Evolutionary conservation across 2,797 vertebrate genomes (phyloP), one percentile per base, ranked within the genome.

Genomic region (Buphagus erythrorhynchus): DNA sequence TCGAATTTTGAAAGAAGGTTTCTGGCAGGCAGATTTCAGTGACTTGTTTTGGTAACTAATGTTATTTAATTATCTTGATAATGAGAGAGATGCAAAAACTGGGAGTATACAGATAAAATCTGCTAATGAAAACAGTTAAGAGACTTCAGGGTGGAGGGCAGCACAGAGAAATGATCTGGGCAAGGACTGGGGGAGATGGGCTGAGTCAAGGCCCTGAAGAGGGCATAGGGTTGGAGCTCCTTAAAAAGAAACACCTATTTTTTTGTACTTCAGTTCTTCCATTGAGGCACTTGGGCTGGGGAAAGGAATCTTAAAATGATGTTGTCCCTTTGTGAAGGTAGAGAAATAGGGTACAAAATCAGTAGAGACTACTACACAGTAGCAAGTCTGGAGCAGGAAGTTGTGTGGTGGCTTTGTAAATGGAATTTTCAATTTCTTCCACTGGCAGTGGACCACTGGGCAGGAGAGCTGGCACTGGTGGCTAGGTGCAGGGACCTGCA

Each of bases 181-280:
- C 0, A 0, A 87, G 36, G 46, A 29, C n/a, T 2, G 5, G 36
- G 33, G 14, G 40, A 11, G 38, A 6, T 5, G 24, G 5, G 24
- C 72, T 45, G 45, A 55, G 62, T 57, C 43, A 16, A 9, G 28
- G 48, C 11, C 20, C 25, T 15, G 35, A 77, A 21, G 42, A 22
- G 20, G 20, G 10, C 7, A 3, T 0, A 0, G 20, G 22, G 13
- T 24, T 65, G 31, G 40, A 73, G 35, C 5, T n/a, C 45, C 2
- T 1, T 20, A 18, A 21, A 0, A 5, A 54, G 35, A 57, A 43
- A 5, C 17, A 14, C 3, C 48, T 26, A 0, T 9, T 9, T 45
- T 74, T 74, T 76, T 3, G 0, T 69, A 3, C 29, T 36, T 40
- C 18, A 40, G 21, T 36, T 82, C 40, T 66, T 29, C 46, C 13